Percentiles rank a stretch among this genome's conserved stretches.
phyloP scores from a whole-genome alignment of 2,888 invertebrate species.

The Calliphora vomitoria region DNA sequence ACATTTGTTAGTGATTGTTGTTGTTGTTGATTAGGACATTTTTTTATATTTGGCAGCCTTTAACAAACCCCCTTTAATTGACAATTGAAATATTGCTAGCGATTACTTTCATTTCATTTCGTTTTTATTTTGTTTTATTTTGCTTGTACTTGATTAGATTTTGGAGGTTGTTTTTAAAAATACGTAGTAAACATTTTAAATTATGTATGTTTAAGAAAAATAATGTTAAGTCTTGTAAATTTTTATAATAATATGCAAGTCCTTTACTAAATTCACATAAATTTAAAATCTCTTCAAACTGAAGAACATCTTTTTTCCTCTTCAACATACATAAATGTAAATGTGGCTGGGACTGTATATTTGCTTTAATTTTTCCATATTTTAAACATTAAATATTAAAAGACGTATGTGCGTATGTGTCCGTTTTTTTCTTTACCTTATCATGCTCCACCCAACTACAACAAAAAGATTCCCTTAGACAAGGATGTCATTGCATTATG shows the following conservation, averaged over 20 bases:
- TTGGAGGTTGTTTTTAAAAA: background rate
- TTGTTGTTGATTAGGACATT: constrained; percentile 31
- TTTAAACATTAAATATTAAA: constrained; percentile 19
- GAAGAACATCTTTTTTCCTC: too few species aligned
- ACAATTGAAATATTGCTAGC: constrained; percentile 53
- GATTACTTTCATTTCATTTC: constrained; percentile 22
- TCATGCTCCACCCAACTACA: background rate
- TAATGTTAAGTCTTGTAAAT: background rate
- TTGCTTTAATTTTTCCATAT: background rate
- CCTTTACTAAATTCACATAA: background rate
- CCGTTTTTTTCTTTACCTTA: background rate
- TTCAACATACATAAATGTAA: constrained; percentile 11
- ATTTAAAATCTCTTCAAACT: background rate
- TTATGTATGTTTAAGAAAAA: background rate
- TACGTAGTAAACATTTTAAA: background rate
- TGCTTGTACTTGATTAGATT: background rate
- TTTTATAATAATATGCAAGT: background rate
- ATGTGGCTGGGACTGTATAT: background rate
- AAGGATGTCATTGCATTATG: constrained; percentile 18
- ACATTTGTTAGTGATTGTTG: constrained; percentile 57
- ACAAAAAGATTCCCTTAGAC: background rate
- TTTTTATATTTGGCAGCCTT: constrained; percentile 16
- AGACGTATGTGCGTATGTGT: background rate
- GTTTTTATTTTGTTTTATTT: background rate
- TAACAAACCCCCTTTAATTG: constrained; percentile 32